Evolutionary conservation across 2,797 vertebrate species (phyloP).

Genomic region (Onychomys leucogaster): DNA sequence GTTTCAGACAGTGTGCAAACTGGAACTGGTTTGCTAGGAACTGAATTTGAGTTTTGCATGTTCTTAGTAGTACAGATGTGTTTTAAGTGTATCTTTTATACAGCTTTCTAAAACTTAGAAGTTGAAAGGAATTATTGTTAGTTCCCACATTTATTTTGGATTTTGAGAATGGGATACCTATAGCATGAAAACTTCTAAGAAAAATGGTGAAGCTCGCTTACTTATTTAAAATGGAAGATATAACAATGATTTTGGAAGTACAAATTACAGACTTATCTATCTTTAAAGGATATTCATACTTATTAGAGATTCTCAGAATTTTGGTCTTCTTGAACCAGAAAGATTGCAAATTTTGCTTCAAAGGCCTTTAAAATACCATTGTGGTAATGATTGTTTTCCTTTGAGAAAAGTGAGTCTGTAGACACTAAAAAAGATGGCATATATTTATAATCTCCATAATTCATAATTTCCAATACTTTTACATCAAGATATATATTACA

Average conservation of each 20-base stretch:
- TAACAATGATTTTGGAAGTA: neutral
- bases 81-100: neutral
- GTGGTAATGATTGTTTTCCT: neutral
- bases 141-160: slow-evolving; percentile 17
- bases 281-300: neutral
- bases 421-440: neutral
- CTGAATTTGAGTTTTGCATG: neutral
- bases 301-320: neutral
- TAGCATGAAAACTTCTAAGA: neutral
- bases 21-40: neutral
- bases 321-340: neutral
- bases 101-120: neutral
- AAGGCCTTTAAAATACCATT: neutral
- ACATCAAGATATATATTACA: neutral
- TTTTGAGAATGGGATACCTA: neutral
- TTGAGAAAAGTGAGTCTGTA: neutral
- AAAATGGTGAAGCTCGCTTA: neutral
- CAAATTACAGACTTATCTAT: neutral
- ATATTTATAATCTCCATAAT: neutral
- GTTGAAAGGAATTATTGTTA: neutral
- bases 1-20: neutral
- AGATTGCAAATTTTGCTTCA: slow-evolving; percentile 7
- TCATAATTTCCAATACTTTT: neutral
- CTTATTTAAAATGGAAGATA: neutral
- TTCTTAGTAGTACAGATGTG: neutral